These are phyloP conservation scores for Rhinichthys klamathensis DNA, from an alignment of 2,113 vertebrate species.

Conservation along the genomic window DNA sequence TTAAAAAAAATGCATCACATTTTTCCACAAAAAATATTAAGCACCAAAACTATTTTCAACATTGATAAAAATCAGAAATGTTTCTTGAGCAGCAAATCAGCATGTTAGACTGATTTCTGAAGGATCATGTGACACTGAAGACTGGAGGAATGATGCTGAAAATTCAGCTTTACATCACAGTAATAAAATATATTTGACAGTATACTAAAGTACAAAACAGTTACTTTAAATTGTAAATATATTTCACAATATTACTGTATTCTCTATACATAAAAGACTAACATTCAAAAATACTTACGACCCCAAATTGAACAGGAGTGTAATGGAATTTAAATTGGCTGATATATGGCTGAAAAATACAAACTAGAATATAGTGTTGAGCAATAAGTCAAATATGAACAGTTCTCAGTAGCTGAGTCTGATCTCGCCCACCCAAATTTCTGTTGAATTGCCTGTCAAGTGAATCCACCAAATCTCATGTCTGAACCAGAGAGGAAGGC, in stretches of 20 bases:
- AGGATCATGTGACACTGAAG: not conserved
- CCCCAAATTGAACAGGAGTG: not conserved
- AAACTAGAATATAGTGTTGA: not conserved
- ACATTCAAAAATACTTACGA: not conserved
- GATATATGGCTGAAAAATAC: not conserved
- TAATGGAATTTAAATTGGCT: not conserved
- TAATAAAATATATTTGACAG: not conserved
- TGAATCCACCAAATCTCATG: constrained; percentile 13
- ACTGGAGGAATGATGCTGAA: not conserved
- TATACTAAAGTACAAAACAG: not conserved
- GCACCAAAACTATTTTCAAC: not conserved
- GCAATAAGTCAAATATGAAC: not conserved
- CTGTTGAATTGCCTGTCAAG: not conserved
- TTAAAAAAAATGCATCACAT: not conserved
- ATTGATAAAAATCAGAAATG: not conserved
- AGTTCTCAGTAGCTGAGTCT: not conserved
- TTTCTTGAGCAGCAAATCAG: not conserved
- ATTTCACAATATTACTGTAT: not conserved
- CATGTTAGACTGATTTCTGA: not conserved
- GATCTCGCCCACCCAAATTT: not conserved
- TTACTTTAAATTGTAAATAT: not conserved
- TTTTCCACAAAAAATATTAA: not conserved
- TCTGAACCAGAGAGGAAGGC: not conserved
- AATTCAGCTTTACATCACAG: not conserved
- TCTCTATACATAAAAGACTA: not conserved